Evolutionary conservation across 2,797 vertebrate genomes (phyloP).

Genomic region (Semaprochilodus insignis): DNA sequence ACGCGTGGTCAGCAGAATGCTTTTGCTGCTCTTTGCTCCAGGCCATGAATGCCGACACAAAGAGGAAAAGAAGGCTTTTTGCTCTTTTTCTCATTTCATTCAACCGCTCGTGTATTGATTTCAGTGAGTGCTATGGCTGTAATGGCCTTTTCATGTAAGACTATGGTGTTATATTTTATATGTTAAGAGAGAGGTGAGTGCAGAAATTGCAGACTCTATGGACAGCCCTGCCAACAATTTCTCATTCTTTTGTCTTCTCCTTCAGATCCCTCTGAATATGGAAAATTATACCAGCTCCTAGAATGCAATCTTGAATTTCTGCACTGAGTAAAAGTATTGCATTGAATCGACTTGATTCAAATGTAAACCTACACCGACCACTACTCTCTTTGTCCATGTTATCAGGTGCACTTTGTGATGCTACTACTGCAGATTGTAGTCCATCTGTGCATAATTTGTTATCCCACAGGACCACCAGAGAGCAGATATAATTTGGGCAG

Average conservation of each 20-base stretch:
- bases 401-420: too few relatives aligned
- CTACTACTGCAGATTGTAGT: too few relatives aligned
- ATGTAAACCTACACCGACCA: too few relatives aligned
- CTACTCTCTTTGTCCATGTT: too few relatives aligned
- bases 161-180: not conserved
- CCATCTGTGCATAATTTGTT: too few relatives aligned
- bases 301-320: not conserved
- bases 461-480: too few relatives aligned
- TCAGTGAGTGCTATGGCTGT: constrained; percentile 10
- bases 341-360: too few relatives aligned
- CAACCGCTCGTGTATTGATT: constrained; percentile 28
- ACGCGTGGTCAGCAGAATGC: not conserved
- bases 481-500: too few relatives aligned
- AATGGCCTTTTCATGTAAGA: constrained; percentile 14
- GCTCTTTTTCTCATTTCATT: not conserved
- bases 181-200: not conserved
- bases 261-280: not conserved
- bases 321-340: not conserved
- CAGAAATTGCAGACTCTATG: not conserved
- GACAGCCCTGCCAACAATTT: not conserved
- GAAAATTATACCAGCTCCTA: not conserved
- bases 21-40: not conserved
- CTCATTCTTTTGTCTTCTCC: not conserved
- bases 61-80: constrained; percentile 1
- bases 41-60: not conserved